Conservation (phyloP, 2,113 vertebrate genomes). For the Poicephalus meyeri region DNA sequence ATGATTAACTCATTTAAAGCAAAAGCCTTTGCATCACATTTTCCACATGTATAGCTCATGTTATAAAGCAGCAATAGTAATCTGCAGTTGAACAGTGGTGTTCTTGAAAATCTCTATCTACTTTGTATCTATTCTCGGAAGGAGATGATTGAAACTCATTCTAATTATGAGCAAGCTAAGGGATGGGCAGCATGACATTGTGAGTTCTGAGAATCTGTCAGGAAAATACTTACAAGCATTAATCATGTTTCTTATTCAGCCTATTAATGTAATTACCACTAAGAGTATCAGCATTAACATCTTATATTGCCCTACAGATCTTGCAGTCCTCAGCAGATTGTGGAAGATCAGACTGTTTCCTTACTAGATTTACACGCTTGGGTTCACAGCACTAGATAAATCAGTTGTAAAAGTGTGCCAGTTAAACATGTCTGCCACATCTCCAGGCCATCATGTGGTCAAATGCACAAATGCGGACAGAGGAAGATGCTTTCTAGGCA, state of each 20-base stretch:
- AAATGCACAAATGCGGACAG: rapidly evolving
- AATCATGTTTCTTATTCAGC: background rate
- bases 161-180: background rate
- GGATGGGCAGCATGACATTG: background rate
- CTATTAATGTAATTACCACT: background rate
- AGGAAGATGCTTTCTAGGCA: background rate
- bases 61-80: background rate
- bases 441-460: background rate
- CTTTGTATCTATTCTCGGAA: background rate
- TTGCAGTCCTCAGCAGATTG: background rate
- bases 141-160: background rate
- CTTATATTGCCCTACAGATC: background rate
- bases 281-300: background rate
- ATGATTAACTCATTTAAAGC: background rate
- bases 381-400: background rate
- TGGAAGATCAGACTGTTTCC: background rate
- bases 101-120: background rate
- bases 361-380: background rate
- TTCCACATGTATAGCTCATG: background rate
- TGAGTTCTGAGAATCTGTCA: background rate
- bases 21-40: background rate
- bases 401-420: background rate
- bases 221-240: background rate
- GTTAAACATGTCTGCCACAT: background rate
- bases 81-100: background rate